Conservation (phyloP, 2,113 vertebrate genomes). For the Numida meleagris region DNA sequence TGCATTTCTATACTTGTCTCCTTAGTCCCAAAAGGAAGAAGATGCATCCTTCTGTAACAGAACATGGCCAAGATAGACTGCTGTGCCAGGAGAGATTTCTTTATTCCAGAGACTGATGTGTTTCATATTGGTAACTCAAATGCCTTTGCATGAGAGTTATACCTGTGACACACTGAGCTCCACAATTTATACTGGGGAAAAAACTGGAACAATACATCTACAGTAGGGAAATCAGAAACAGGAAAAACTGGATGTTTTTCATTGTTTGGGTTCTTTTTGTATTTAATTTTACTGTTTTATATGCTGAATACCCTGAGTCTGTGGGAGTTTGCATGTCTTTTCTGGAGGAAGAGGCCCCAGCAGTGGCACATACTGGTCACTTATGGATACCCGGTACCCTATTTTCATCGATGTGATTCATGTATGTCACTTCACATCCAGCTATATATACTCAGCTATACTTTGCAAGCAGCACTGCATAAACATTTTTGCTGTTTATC, state of each 20-base stretch:
- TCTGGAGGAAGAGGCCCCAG: accelerated
- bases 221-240: not conserved
- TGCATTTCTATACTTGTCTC: accelerated
- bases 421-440: accelerated
- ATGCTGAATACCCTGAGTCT: not conserved
- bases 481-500: not conserved
- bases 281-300: not conserved
- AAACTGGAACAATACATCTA: not conserved
- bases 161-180: not conserved
- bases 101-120: not conserved
- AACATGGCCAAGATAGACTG: accelerated
- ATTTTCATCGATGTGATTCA: not conserved
- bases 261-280: not conserved
- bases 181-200: not conserved
- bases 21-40: not conserved
- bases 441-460: not conserved
- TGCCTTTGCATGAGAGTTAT: not conserved
- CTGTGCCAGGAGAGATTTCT: not conserved
- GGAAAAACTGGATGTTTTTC: not conserved
- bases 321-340: not conserved
- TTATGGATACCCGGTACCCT: not conserved
- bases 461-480: not conserved
- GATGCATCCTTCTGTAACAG: not conserved
- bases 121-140: not conserved
- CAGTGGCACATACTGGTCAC: not conserved